Percentiles rank a stretch among this genome's conserved stretches.
These are phyloP conservation scores for Hermaeophaga mercurialis DNA, from an alignment of 2,888 invertebrate genomes.

Conservation along the genomic window DNA sequence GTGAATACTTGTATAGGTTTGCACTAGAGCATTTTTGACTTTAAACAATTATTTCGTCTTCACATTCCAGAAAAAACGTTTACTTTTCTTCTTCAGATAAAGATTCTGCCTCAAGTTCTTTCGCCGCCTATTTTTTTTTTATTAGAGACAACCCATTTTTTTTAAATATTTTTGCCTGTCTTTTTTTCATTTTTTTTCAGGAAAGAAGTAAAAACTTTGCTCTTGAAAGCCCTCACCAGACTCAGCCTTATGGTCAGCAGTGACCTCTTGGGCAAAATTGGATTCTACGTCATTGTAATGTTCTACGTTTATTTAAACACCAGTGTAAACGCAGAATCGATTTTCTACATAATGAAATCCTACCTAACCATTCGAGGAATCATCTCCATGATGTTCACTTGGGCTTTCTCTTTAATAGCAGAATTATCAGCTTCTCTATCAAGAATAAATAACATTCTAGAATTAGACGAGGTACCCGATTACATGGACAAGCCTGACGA, in stretches of 20 bases:
- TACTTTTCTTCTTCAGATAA: too few relatives aligned
- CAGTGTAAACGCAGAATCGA: slow-evolving; percentile 39
- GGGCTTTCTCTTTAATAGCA: slow-evolving; percentile 41
- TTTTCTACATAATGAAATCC: slow-evolving; percentile 42
- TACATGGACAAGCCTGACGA: slow-evolving; percentile 39
- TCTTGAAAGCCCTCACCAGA: slow-evolving; percentile 41
- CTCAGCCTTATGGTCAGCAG: slow-evolving; percentile 46
- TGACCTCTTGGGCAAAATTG: slow-evolving; percentile 42
- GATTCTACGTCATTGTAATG: slow-evolving; percentile 44
- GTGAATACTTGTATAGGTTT: too few relatives aligned
- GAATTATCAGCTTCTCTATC: slow-evolving; percentile 41
- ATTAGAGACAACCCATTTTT: too few relatives aligned
- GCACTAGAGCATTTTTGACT: too few relatives aligned
- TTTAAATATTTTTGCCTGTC: too few relatives aligned
- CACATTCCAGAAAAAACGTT: too few relatives aligned
- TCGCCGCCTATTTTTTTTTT: too few relatives aligned
- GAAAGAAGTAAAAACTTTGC: slow-evolving; percentile 41
- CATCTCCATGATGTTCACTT: slow-evolving; percentile 38
- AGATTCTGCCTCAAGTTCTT: too few relatives aligned
- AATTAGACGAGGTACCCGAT: slow-evolving; percentile 54
- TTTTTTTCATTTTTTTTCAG: slow-evolving; percentile 39
- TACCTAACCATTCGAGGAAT: slow-evolving; percentile 37
- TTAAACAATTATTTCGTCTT: too few relatives aligned
- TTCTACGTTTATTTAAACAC: slow-evolving; percentile 39
- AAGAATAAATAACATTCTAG: slow-evolving; percentile 46